phyloP scores from a whole-genome alignment of 1,140 invertebrate genomes.

The Cheumatopsyche charites region DNA sequence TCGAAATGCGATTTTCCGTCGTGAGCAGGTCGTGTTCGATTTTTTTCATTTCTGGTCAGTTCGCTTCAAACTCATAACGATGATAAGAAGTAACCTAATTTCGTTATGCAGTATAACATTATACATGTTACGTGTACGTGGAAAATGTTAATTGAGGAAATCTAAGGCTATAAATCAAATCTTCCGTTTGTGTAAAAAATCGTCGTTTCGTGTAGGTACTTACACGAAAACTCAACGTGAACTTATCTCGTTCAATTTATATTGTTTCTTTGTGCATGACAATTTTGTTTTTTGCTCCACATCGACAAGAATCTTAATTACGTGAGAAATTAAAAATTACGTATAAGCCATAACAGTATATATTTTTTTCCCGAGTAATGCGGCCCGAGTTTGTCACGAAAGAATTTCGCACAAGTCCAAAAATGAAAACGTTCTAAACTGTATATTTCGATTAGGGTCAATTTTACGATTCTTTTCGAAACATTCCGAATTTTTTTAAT shows the following conservation, averaged over 20 bases:
- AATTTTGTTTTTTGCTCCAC: not conserved
- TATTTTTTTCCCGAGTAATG: too few species aligned
- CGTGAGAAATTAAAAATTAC: too few species aligned
- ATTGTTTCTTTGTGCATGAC: not conserved
- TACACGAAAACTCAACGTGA: too few species aligned
- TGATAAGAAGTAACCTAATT: slow-evolving; percentile 31
- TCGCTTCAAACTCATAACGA: not conserved
- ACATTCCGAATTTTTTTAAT: not conserved
- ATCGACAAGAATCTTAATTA: too few species aligned
- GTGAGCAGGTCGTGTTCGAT: too few species aligned
- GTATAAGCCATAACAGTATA: not conserved
- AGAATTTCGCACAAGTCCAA: not conserved
- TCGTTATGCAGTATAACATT: not conserved
- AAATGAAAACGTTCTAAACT: not conserved
- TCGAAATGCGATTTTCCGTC: too few species aligned
- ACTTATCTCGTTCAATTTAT: not conserved
- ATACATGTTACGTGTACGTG: not conserved
- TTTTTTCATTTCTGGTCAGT: not conserved
- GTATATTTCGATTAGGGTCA: slow-evolving; percentile 6
- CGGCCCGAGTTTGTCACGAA: not conserved
- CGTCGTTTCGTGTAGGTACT: too few species aligned
- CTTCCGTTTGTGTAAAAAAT: not conserved
- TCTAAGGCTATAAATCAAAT: slow-evolving; percentile 29
- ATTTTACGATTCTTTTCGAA: not conserved
- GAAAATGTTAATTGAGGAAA: slow-evolving; percentile 19